Conservation (phyloP, 2,888 invertebrate genomes). For the Chromoteleia sp. region DNA sequence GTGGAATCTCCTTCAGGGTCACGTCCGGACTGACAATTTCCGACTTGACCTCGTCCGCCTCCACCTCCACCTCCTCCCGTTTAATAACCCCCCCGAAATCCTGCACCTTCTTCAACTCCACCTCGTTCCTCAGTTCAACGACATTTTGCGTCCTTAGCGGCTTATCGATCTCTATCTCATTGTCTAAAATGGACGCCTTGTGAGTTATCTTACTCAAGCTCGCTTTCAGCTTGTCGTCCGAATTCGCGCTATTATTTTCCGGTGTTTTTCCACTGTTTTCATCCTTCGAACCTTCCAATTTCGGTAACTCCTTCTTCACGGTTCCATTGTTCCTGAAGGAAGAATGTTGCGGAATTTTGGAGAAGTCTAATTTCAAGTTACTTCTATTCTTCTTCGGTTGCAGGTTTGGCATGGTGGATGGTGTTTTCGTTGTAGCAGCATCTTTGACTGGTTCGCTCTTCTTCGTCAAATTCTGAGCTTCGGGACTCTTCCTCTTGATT, state of each 20-base stretch:
- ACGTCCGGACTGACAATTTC: constrained; percentile 51
- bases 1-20: constrained; percentile 36
- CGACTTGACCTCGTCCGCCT: constrained; percentile 9
- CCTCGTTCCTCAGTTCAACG: constrained; percentile 72
- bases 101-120: background rate
- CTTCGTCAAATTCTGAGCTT: constrained; percentile 31
- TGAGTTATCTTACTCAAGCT: constrained; percentile 75
- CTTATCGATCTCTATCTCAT: constrained; percentile 77
- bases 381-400: constrained; percentile 73
- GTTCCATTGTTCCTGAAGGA: constrained; percentile 75
- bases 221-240: constrained; percentile 65
- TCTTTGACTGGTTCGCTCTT: constrained; percentile 45
- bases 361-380: constrained; percentile 80
- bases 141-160: constrained; percentile 73
- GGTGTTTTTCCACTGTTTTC: constrained; percentile 12
- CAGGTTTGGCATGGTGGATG: background rate
- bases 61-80: background rate
- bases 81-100: constrained; percentile 9
- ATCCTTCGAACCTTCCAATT: constrained; percentile 44
- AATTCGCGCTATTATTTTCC: constrained; percentile 16
- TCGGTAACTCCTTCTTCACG: constrained; percentile 69
- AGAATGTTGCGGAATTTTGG: constrained; percentile 81
- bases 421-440: constrained; percentile 7
- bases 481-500: constrained; percentile 62
- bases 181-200: constrained; percentile 75